Percentiles rank a stretch among this genome's conserved stretches.
phyloP scores from a whole-genome alignment of 1,140 invertebrate genomes.

The Cydia strobilella region DNA sequence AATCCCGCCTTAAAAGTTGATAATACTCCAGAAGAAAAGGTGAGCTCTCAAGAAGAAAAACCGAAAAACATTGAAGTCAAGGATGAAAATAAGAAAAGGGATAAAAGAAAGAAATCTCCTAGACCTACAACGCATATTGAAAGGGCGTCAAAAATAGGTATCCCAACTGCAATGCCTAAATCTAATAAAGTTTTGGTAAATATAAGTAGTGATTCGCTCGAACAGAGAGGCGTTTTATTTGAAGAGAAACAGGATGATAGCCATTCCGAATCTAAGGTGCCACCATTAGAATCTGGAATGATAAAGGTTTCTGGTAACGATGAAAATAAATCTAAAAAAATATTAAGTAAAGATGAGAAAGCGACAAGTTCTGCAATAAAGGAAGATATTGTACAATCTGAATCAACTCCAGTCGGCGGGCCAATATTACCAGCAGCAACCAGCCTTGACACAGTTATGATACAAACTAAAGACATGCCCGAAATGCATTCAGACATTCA shows the following conservation, averaged over 20 bases:
- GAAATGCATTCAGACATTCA: not conserved
- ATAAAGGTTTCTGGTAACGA: not conserved
- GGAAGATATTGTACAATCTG: not conserved
- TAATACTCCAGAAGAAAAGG: not conserved
- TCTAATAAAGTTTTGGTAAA: not conserved
- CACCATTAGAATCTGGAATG: not conserved
- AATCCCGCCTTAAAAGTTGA: not conserved
- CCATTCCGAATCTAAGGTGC: not conserved
- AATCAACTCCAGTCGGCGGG: not conserved
- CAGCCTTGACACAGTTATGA: not conserved
- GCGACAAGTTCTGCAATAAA: not conserved
- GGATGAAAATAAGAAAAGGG: constrained; percentile 6
- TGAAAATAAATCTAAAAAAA: not conserved
- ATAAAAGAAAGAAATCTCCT: constrained; percentile 41
- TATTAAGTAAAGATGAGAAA: not conserved
- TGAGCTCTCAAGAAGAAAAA: not conserved
- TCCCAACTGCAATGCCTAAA: not conserved
- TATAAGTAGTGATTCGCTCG: not conserved
- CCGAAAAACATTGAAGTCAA: constrained; percentile 20
- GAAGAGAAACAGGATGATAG: not conserved
- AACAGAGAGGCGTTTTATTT: not conserved
- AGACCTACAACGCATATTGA: constrained; percentile 33
- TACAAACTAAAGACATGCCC: not conserved
- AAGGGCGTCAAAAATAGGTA: not conserved
- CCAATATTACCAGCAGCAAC: not conserved